Percentiles rank a stretch among this genome's conserved stretches.
phyloP scores from a whole-genome alignment of 2,888 invertebrate genomes.

The Drosophila picticornis region DNA sequence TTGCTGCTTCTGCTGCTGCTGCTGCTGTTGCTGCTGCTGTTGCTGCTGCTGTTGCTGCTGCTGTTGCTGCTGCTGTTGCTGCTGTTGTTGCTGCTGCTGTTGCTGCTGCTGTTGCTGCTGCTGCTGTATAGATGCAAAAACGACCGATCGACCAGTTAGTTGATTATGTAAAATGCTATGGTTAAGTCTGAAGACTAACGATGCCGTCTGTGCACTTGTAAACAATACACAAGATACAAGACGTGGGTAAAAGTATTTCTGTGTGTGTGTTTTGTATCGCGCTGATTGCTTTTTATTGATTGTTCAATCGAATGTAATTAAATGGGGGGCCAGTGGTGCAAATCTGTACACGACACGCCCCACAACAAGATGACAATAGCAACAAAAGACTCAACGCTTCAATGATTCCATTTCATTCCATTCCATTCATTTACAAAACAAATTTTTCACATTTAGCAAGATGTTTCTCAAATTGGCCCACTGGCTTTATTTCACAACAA shows the following conservation, averaged over 20 bases:
- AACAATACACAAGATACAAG: constrained; percentile 38
- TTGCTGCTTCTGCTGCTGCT: not conserved
- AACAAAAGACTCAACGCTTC: constrained; percentile 52
- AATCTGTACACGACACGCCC: constrained; percentile 62
- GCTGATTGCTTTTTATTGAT: constrained; percentile 79
- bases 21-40: not conserved
- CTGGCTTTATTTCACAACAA: constrained; percentile 28
- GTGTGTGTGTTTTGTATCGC: constrained; percentile 36
- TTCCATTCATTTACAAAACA: constrained; percentile 41
- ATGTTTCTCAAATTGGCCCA: constrained; percentile 40
- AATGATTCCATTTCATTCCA: constrained; percentile 59
- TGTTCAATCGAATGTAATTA: constrained; percentile 79
- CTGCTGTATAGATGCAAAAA: constrained; percentile 27
- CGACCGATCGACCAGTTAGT: constrained; percentile 11
- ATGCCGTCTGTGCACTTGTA: constrained; percentile 40
- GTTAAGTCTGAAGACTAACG: constrained; percentile 51
- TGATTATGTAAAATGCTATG: constrained; percentile 74
- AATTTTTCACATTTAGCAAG: constrained; percentile 52
- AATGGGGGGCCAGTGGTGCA: constrained; percentile 70
- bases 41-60: not conserved
- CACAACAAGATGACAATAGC: constrained; percentile 18
- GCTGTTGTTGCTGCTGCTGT: not conserved
- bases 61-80: constrained; percentile 2
- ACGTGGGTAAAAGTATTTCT: constrained; percentile 58
- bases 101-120: not conserved